Evolutionary conservation across 2,113 vertebrate species (phyloP), one percentile per base, ranked within the genome.

Genomic region (Phrynocephalus versicolor): DNA sequence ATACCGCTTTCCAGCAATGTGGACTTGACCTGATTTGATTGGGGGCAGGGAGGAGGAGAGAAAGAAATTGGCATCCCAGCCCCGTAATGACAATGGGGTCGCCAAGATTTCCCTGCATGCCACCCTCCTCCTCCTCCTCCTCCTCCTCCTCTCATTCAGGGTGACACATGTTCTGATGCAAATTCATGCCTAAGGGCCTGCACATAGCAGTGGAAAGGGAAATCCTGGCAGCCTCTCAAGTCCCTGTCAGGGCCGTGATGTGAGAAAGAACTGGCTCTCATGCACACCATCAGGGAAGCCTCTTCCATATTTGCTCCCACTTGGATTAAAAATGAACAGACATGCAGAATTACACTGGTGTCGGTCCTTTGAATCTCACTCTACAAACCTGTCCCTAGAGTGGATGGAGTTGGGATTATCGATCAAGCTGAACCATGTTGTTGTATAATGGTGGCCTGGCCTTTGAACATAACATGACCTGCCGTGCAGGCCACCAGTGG

Each of bases 171-270:
- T 6, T 83, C 23, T 39, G 39, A 72, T 35, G 45, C 30, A 73
- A 37, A 83, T 74, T 83, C 70, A 83, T 35, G 39, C 70, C 81
- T 62, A 30, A 83, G 45, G 25, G 35, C 81, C n/a, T 41, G 41
- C 3, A 21, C 57, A 39, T 62, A 35, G 69, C 35, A 60, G 27
- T 37, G 81, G 41, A 62, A 83, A 71, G 39, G 51, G 60, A 79
- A 73, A 83, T 60, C 27, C 70, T 30, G 70, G 55, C 81, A 73
- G 69, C 55, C 25, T 62, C 55, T 35, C 57, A 58, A 39, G 39
- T 60, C 27, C 57, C 35, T n/a, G 25, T 62, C 55, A 37, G 33
- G 18, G 15, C 13, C 19, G 9, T 60, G 62, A 41, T 37, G 10
- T 18, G 25, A 83, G 35, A 35, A 62, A 72, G 55, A 83, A 72